Base-by-base conservation (phyloP, 2,113 vertebrate genomes). In the Promerops cafer region DNA sequence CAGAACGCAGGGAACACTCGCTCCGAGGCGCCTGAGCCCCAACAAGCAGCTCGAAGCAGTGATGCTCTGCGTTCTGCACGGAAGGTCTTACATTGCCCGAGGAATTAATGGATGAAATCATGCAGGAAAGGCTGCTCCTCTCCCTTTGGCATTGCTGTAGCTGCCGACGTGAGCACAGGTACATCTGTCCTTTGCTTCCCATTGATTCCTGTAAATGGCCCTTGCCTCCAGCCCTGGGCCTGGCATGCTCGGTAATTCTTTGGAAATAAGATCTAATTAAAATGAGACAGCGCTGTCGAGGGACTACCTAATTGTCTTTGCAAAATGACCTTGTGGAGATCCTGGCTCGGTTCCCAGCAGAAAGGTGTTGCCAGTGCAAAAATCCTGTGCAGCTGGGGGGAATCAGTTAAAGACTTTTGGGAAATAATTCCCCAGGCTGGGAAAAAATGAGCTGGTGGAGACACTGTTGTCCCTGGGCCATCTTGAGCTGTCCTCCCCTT, bases 271-370 rank as follows among this genome's bases (percentile, higher is more conserved):
- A 97, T 95, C 94, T 96, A 96, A 97, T 97, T 96, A 93, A 97
- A 96, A 77, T 83, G 95, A 97, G 95, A 88, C 92, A 93, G 90
- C 0, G 1, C 92, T 92, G 90, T 59, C 9, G 2, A 80, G 90
- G 90, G 92, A 90, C 92, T 88, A 26, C 94, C 90, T 97, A 97
- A 97, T 95, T 97, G 95, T 93, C 94, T 95, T 96, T 97, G 94
- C 88, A 86, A 93, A 95, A 95, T 83, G 92, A 96, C 95, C 71
- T 94, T 80, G 90, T 69, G 83, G 90, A 77, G 94, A 42, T 65
- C 31, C 74, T 96, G 96, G 96, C 96, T 81, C 0, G 0, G 7
- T 70, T 95, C 96, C 96, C 96, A 65, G 96, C n/a, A 87, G 24
- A 89, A 96, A 97, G 96, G 95, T 97, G 96, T 96, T 91, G 92